Percentiles rank a stretch among this genome's conserved stretches.
These are phyloP conservation scores for Phocides pigmalion DNA, from an alignment of 1,140 invertebrate species.

Conservation along the genomic window DNA sequence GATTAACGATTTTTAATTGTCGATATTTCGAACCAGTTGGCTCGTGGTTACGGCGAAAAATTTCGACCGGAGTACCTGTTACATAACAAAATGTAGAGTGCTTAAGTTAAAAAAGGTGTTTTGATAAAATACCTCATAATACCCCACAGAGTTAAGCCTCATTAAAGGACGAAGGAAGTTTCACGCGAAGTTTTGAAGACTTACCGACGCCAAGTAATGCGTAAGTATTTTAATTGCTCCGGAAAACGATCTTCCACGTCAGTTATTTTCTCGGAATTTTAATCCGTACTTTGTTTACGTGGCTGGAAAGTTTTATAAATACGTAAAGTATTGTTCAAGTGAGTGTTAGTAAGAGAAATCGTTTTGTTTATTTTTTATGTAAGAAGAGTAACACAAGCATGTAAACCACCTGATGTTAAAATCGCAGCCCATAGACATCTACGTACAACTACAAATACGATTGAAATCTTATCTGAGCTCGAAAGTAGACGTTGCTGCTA, in stretches of 20 bases:
- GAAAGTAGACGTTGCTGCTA: too few species aligned
- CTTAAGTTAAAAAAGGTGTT: background rate
- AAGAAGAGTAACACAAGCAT: too few species aligned
- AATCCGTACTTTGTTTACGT: background rate
- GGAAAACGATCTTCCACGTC: constrained; percentile 13
- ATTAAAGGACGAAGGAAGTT: constrained; percentile 31
- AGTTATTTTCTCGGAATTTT: constrained; percentile 16
- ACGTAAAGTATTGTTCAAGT: background rate
- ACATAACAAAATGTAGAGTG: background rate
- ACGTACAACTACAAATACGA: too few species aligned
- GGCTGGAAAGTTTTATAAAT: background rate
- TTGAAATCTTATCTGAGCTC: too few species aligned
- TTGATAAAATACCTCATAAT: background rate
- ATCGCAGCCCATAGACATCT: too few species aligned
- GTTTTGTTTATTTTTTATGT: too few species aligned
- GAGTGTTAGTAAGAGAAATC: too few species aligned
- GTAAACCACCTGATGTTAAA: too few species aligned
- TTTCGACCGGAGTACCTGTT: too few species aligned
- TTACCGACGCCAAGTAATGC: constrained; percentile 31
- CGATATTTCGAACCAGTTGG: too few species aligned
- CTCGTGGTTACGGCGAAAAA: too few species aligned
- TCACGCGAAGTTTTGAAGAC: constrained; percentile 24
- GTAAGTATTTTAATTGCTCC: constrained; percentile 38
- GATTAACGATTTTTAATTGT: too few species aligned
- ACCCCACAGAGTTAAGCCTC: constrained; percentile 10